phyloP scores from a whole-genome alignment of 2,888 invertebrate species.

The Dexiosoma caninum region DNA sequence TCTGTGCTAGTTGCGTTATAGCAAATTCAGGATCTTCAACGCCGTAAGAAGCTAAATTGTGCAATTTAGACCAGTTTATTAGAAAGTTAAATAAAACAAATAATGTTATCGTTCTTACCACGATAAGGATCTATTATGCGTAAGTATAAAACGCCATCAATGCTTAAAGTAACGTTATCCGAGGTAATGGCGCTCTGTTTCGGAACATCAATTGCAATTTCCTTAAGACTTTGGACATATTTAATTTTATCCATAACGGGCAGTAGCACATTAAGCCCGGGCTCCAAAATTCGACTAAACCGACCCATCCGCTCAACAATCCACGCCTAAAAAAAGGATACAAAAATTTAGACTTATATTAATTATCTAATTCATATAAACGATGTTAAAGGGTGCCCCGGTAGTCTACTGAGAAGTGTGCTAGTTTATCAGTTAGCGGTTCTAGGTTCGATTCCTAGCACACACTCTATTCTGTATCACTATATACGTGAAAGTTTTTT shows the following conservation, averaged over 20 bases:
- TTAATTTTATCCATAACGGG: conserved; percentile 95
- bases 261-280: conserved; percentile 94
- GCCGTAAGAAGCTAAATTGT: conserved; percentile 89
- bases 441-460: too few relatives aligned
- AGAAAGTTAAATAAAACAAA: not conserved
- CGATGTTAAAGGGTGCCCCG: too few relatives aligned
- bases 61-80: not conserved
- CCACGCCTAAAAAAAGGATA: conserved; percentile 85
- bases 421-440: too few relatives aligned
- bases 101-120: conserved; percentile 80
- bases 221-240: conserved; percentile 98
- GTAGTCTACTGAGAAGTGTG: too few relatives aligned
- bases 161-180: conserved; percentile 97
- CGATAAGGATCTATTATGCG: conserved; percentile 95
- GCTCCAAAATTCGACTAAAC: conserved; percentile 94
- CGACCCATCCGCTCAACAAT: conserved; percentile 99
- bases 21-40: conserved; percentile 99
- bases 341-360: not conserved
- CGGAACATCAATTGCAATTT: conserved; percentile 99
- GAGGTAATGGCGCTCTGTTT: conserved; percentile 98
- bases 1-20: conserved; percentile 98
- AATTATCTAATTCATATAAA: conserved; percentile 29
- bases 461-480: too few relatives aligned
- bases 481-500: too few relatives aligned
- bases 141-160: conserved; percentile 98